These are phyloP conservation scores for Odontamblyopus lacepedii DNA, from an alignment of 2,797 vertebrate genomes.

Conservation along the genomic window DNA sequence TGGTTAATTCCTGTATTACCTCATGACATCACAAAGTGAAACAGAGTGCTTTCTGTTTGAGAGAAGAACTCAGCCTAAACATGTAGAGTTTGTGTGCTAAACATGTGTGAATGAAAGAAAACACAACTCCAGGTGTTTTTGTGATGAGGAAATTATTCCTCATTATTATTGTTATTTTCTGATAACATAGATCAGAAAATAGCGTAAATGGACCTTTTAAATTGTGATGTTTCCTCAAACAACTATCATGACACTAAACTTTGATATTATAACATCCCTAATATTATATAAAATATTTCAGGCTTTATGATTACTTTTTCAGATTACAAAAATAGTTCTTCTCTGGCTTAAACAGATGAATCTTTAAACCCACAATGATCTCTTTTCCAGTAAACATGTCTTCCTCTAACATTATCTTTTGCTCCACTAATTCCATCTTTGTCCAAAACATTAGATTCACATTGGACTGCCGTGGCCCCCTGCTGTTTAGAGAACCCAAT, in stretches of 20 bases:
- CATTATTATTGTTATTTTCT: no score
- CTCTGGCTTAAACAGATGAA: conserved; percentile 31
- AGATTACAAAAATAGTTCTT: not conserved
- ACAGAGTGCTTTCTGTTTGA: no score
- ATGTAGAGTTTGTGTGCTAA: no score
- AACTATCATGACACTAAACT: not conserved
- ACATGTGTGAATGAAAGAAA: no score
- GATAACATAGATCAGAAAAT: no score
- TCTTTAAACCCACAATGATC: not conserved
- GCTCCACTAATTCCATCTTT: conserved; percentile 37
- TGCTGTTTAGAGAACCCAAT: conserved; percentile 48
- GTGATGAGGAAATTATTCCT: no score
- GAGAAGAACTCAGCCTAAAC: no score
- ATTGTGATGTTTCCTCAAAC: no score
- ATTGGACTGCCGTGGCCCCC: conserved; percentile 31
- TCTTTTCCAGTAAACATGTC: conserved; percentile 31
- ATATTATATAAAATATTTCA: not conserved
- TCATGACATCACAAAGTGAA: no score
- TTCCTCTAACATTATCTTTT: conserved; percentile 21
- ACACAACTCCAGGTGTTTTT: no score
- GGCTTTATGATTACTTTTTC: not conserved
- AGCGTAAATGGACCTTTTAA: no score
- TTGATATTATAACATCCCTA: not conserved
- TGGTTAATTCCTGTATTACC: no score
- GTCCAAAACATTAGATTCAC: conserved; percentile 39